Evolutionary conservation across 1,140 invertebrate species (phyloP), one percentile per base, ranked within the genome.

Genomic region (Zaprionus inermis): DNA sequence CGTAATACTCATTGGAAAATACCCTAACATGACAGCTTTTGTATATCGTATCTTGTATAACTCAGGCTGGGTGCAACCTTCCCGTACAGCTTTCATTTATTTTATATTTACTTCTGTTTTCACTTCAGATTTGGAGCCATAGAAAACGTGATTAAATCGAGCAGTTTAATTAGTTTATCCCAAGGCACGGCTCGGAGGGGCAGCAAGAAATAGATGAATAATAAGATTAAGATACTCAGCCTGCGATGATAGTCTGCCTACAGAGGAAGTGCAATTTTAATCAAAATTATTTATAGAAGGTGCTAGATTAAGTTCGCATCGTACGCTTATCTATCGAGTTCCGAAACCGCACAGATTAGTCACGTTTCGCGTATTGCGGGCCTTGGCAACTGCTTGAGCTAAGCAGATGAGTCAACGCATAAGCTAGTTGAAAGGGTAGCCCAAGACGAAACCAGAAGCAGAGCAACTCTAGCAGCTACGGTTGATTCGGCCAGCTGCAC

Each of bases 381-480:
- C 16, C 64, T 72, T 72, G 64, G 38, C 65, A 73, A 72, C 69
- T n/a, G n/a, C n/a, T n/a, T n/a, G n/a, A n/a, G n/a, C n/a, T n/a
- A 18, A 11, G 30, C 52, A 72, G 55, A 57, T 65, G 52, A 71
- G 30, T 65, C 68, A 71, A 34, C 52, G 70, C 63, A 72, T 66
- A 72, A 72, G 67, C 60, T 72, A 55, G 63, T 60, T 67, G 46
- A 9, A 18, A 46, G 11, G 11, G 41, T 46, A 18, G 4, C 7
- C 41, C 4, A 36, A 36, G 34, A 2, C 34, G 11, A 3, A 36
- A 12, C 3, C 34, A 28, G 34, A 36, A 9, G 34, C 34, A 12
- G n/a, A n/a, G n/a, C n/a, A 36, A 9, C 10, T 36, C 3, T 9
- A 16, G 36, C 3, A 36, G 49, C 4, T 30, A 41, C 64, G 34